These are phyloP conservation scores for Syngnathus rostellatus DNA, from an alignment of 2,797 vertebrate species.

Conservation along the genomic window DNA sequence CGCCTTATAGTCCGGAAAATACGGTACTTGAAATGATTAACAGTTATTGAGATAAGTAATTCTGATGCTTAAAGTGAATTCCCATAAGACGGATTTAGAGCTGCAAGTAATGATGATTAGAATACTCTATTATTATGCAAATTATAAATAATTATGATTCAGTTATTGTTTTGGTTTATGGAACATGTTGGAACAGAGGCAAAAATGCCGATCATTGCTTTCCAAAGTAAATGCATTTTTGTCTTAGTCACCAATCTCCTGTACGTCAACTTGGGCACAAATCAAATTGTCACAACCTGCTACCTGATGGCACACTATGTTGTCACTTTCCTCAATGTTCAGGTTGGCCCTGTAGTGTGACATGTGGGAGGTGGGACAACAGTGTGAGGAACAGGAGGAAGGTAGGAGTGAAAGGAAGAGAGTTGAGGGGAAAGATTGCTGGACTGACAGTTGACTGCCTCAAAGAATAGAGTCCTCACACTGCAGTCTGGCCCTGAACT, in stretches of 20 bases:
- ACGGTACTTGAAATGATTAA: background rate
- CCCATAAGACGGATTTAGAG: background rate
- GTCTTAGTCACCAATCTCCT: background rate
- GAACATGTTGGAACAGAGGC: too few species aligned
- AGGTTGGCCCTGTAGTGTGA: background rate
- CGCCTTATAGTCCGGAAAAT: too few species aligned
- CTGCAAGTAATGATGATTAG: too few species aligned
- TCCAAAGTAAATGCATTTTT: too few species aligned
- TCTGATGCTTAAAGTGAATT: background rate
- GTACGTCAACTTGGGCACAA: background rate
- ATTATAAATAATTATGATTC: too few species aligned
- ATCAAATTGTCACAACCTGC: background rate
- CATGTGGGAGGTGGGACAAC: slow-evolving; percentile 15
- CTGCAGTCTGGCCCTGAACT: slow-evolving; percentile 52
- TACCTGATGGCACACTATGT: background rate
- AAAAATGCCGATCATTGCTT: too few species aligned
- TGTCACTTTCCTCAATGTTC: background rate
- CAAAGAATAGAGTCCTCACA: slow-evolving; percentile 54
- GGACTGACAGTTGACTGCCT: slow-evolving; percentile 56
- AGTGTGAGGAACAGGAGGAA: slow-evolving; percentile 20
- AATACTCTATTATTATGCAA: too few species aligned
- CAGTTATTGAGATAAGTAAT: background rate
- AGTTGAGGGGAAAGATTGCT: slow-evolving; percentile 23
- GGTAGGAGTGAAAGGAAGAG: slow-evolving; percentile 10
- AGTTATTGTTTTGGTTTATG: too few species aligned